Evolutionary conservation across 2,888 invertebrate genomes (phyloP).

Genomic region (Cataglyphis altisquamis): DNA sequence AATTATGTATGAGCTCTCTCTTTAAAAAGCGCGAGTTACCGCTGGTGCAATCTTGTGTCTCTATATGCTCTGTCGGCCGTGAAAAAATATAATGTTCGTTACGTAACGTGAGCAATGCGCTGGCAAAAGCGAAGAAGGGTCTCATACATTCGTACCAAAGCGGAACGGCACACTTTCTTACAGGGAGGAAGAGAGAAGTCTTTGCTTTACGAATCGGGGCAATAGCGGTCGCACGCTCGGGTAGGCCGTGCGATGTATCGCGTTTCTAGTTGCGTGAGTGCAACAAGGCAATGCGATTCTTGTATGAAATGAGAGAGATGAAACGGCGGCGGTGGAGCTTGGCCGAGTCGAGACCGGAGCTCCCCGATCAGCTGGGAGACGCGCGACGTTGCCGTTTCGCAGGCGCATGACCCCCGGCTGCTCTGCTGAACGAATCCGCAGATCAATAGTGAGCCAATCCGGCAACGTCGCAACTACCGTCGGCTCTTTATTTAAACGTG

Average conservation of each 20-base stretch:
- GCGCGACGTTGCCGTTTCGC: slow-evolving; percentile 76
- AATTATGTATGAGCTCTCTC: not conserved
- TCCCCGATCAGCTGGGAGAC: slow-evolving; percentile 80
- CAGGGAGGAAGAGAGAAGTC: not conserved
- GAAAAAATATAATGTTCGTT: slow-evolving; percentile 15
- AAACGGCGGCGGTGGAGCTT: slow-evolving; percentile 43
- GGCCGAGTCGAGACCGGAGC: slow-evolving; percentile 32
- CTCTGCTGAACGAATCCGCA: slow-evolving; percentile 62
- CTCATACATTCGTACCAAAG: not conserved
- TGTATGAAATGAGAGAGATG: not conserved
- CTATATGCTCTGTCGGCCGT: not conserved
- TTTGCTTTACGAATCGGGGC: not conserved
- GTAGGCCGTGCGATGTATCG: slow-evolving; percentile 33
- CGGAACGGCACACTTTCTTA: slow-evolving; percentile 2
- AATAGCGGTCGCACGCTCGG: slow-evolving; percentile 21
- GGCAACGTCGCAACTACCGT: slow-evolving; percentile 78
- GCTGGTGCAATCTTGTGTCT: not conserved
- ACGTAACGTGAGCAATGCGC: slow-evolving; percentile 10
- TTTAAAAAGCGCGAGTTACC: not conserved
- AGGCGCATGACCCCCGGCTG: slow-evolving; percentile 73
- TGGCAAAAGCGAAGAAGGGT: not conserved
- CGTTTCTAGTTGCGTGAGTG: slow-evolving; percentile 26
- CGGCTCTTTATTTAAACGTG: slow-evolving; percentile 77
- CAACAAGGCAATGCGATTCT: not conserved
- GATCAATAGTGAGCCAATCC: slow-evolving; percentile 80